Conservation (phyloP, 2,888 invertebrate genomes). For the Bembecia ichneumoniformis region DNA sequence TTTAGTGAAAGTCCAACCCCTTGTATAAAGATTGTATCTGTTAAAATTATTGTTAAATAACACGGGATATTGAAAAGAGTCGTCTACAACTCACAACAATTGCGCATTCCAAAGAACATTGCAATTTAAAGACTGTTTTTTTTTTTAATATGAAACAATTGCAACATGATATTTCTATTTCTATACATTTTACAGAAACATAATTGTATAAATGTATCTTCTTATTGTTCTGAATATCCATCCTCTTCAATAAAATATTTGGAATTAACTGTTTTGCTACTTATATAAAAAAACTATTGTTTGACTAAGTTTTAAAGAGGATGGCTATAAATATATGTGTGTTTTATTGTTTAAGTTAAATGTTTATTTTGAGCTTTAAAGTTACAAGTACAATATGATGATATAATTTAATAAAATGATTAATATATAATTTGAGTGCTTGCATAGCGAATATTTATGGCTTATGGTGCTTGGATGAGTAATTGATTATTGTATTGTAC, state of each 20-base stretch:
- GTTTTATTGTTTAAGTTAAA: not conserved
- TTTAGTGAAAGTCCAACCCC: too few relatives aligned
- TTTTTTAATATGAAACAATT: not conserved
- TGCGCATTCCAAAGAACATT: slow-evolving; percentile 1
- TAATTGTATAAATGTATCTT: too few relatives aligned
- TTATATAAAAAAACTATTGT: too few relatives aligned
- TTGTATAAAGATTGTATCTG: too few relatives aligned
- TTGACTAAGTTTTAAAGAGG: too few relatives aligned
- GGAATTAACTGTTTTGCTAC: too few relatives aligned
- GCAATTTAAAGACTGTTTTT: slow-evolving; percentile 1
- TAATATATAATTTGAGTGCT: slow-evolving; percentile 51
- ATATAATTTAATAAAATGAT: slow-evolving; percentile 29
- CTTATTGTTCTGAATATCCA: too few relatives aligned
- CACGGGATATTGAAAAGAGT: too few relatives aligned
- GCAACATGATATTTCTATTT: not conserved
- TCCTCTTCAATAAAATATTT: too few relatives aligned
- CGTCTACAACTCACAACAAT: not conserved
- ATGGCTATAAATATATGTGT: not conserved
- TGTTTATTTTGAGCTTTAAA: slow-evolving; percentile 62
- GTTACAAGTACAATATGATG: slow-evolving; percentile 55
- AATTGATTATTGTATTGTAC: too few relatives aligned
- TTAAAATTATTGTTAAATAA: too few relatives aligned
- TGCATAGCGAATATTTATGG: slow-evolving; percentile 50
- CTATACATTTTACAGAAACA: too few relatives aligned
- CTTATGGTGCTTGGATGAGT: slow-evolving; percentile 61